Percentiles rank a stretch among this genome's conserved stretches.
These are phyloP conservation scores for Heliconius charithonia DNA, from an alignment of 2,888 invertebrate species.

Conservation along the genomic window DNA sequence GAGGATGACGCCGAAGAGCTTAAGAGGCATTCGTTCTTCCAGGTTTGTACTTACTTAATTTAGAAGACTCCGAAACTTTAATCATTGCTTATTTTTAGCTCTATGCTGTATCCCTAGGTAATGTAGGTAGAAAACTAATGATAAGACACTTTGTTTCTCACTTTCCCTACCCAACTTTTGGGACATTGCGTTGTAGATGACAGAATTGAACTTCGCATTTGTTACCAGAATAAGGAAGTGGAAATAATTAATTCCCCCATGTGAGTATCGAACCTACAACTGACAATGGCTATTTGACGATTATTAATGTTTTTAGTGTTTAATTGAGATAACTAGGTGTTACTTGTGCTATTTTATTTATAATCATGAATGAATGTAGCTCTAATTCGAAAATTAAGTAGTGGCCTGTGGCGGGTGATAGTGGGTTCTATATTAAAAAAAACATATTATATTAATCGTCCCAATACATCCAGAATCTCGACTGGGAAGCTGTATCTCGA, in stretches of 20 bases:
- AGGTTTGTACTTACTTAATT: conserved; percentile 69
- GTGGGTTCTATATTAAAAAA: too few species aligned
- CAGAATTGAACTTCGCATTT: too few species aligned
- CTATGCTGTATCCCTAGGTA: neutral
- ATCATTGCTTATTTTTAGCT: neutral
- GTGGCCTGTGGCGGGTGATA: too few species aligned
- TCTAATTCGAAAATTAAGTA: neutral
- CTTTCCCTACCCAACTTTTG: too few species aligned
- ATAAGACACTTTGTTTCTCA: too few species aligned
- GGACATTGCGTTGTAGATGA: too few species aligned
- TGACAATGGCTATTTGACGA: neutral
- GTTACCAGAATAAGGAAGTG: too few species aligned
- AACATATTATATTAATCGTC: neutral
- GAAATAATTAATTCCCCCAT: too few species aligned
- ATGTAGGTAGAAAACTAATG: neutral
- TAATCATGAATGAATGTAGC: neutral
- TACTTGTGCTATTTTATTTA: neutral
- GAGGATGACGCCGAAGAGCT: conserved; percentile 93
- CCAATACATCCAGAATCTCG: conserved; percentile 77
- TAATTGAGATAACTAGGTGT: neutral
- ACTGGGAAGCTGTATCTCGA: conserved; percentile 92
- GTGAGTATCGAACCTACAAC: too few species aligned
- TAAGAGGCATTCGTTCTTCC: conserved; percentile 95
- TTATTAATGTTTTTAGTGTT: too few species aligned
- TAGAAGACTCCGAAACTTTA: neutral